A percentile compares a stretch with the other conserved stretches of the same genome.
Evolutionary conservation across 2,797 vertebrate species (phyloP).

Genomic region (Pipistrellus pygmaeus): DNA sequence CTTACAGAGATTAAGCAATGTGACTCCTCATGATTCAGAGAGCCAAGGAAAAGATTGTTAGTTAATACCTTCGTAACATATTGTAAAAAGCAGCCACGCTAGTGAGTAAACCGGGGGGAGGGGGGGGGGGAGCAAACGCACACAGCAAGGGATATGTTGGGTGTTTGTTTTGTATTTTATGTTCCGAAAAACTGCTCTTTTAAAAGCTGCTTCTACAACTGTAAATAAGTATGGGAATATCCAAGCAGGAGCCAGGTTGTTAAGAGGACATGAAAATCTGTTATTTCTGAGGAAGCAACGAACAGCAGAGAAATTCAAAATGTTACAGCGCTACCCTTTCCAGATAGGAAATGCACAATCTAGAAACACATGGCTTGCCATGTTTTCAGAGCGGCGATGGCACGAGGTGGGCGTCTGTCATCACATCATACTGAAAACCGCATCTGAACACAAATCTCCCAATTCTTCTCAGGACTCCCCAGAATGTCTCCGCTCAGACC

Average conservation of each 20-base stretch:
- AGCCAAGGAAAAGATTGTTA: background rate
- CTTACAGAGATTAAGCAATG: background rate
- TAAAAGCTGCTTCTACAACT: constrained; percentile 57
- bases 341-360: background rate
- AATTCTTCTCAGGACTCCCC: background rate
- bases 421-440: background rate
- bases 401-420: background rate
- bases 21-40: constrained; percentile 15
- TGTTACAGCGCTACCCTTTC: background rate
- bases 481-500: background rate
- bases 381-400: background rate
- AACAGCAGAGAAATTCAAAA: constrained; percentile 8
- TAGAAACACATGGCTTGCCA: background rate
- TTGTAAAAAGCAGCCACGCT: background rate
- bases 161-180: constrained; percentile 19
- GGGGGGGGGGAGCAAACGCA: background rate
- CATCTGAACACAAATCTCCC: background rate
- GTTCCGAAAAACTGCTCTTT: constrained; percentile 58
- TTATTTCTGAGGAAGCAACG: constrained; percentile 39
- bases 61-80: background rate
- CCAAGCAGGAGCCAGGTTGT: constrained; percentile 48
- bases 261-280: constrained; percentile 54
- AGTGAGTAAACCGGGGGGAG: rapidly evolving
- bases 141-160: background rate
- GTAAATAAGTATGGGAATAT: constrained; percentile 51